Percentiles rank a stretch among this genome's conserved stretches.
phyloP scores from a whole-genome alignment of 2,113 vertebrate genomes.

The Elephantulus edwardii region DNA sequence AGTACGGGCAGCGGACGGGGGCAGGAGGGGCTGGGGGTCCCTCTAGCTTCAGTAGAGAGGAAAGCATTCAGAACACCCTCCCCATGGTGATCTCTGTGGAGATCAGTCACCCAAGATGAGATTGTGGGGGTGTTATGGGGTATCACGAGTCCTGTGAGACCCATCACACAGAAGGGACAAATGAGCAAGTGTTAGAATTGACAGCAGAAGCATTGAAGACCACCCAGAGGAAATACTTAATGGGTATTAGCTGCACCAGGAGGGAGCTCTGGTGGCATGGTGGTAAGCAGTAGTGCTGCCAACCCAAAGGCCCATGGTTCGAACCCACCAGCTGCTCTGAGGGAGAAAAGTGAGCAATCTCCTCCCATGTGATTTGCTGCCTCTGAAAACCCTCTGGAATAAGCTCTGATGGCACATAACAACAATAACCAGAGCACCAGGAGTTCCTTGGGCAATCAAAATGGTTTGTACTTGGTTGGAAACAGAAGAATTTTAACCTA shows the following conservation, averaged over 20 bases:
- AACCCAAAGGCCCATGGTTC: no score
- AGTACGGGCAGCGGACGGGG: background rate
- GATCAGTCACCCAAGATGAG: no score
- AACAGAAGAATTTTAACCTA: background rate
- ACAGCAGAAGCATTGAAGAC: accelerated
- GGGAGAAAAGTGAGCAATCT: no score
- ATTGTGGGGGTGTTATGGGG: background rate
- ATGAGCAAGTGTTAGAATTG: background rate
- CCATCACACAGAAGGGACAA: no score
- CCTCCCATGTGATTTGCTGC: no score
- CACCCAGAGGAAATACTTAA: accelerated
- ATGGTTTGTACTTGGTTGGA: background rate
- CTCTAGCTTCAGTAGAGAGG: background rate
- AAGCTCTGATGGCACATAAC: no score
- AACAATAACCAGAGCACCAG: no score
- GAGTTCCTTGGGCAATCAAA: background rate
- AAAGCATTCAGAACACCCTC: background rate
- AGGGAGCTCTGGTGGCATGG: no score
- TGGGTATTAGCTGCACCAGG: no score
- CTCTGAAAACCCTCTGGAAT: no score
- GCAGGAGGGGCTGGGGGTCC: accelerated
- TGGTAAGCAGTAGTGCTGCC: no score
- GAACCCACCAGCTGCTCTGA: no score
- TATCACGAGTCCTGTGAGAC: accelerated
- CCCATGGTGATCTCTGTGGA: background rate